phyloP scores from a whole-genome alignment of 2,113 vertebrate species.

The Microtus ochrogaster region DNA sequence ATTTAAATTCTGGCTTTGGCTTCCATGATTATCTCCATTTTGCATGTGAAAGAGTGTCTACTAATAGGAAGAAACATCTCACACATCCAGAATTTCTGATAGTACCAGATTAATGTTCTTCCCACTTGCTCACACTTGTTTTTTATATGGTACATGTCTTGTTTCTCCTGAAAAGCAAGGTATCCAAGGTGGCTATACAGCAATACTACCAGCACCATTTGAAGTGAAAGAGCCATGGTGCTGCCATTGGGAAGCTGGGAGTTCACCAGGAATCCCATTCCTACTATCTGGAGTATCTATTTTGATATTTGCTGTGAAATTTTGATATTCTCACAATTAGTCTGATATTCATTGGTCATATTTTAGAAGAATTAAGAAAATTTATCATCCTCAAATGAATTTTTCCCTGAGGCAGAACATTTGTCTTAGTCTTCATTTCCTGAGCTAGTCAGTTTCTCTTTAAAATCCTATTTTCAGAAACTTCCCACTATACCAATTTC shows the following conservation, averaged over 20 bases:
- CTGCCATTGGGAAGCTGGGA: not conserved
- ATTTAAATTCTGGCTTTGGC: not conserved
- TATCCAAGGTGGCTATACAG: not conserved
- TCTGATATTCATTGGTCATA: not conserved
- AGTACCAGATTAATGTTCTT: not conserved
- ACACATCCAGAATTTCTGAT: not conserved
- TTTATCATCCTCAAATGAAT: not conserved
- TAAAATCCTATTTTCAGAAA: not conserved
- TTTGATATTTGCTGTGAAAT: slow-evolving; percentile 37
- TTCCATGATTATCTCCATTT: not conserved
- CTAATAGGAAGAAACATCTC: not conserved
- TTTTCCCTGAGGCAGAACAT: not conserved
- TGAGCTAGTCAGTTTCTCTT: not conserved
- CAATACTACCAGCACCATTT: fast-evolving
- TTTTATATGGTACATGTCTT: not conserved
- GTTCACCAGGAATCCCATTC: not conserved
- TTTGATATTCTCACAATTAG: not conserved
- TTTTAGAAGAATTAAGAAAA: not conserved
- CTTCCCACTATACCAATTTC: not conserved
- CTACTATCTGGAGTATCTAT: not conserved
- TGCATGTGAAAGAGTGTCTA: not conserved
- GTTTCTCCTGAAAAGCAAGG: not conserved
- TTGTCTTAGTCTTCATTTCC: not conserved
- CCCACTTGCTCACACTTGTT: not conserved
- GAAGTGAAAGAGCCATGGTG: not conserved